A percentile compares a stretch with the other conserved stretches of the same genome.
phyloP scores from a whole-genome alignment of 1,140 invertebrate genomes.

The Anastatus disparis region DNA sequence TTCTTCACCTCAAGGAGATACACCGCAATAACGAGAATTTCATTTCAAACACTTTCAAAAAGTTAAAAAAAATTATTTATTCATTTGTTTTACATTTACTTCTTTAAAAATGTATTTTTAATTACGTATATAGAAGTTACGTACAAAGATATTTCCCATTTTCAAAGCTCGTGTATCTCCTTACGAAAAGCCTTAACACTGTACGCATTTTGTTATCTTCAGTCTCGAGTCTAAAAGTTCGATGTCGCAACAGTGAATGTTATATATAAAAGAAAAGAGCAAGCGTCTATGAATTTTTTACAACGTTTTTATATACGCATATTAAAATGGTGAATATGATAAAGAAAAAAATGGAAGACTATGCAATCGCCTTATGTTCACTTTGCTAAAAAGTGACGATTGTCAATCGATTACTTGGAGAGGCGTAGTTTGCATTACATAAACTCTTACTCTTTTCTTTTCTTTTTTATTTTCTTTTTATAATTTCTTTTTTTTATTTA shows the following conservation, averaged over 20 bases:
- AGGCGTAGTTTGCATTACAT: background rate
- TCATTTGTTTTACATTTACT: background rate
- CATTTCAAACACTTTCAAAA: background rate
- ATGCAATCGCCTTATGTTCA: slow-evolving; percentile 5
- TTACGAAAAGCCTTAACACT: slow-evolving; percentile 4
- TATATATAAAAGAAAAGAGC: background rate
- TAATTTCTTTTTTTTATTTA: background rate
- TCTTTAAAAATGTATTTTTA: slow-evolving; percentile 22
- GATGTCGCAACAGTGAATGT: slow-evolving; percentile 14
- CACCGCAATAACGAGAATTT: slow-evolving; percentile 11
- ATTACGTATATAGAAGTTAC: slow-evolving; percentile 41
- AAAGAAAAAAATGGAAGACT: slow-evolving; percentile 38
- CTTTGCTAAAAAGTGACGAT: slow-evolving; percentile 9
- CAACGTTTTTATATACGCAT: background rate
- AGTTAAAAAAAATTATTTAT: background rate
- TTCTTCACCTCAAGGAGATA: slow-evolving; percentile 14
- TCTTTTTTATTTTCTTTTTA: background rate
- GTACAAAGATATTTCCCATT: slow-evolving; percentile 29
- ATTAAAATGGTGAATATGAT: slow-evolving; percentile 5
- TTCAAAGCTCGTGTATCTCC: slow-evolving; percentile 29
- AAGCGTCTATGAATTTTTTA: background rate
- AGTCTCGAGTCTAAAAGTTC: slow-evolving; percentile 30
- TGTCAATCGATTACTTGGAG: slow-evolving; percentile 9
- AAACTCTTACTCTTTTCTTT: background rate
- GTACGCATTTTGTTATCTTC: slow-evolving; percentile 12